Conservation (phyloP, 2,113 vertebrate genomes). For the Ciconia boyciana region DNA sequence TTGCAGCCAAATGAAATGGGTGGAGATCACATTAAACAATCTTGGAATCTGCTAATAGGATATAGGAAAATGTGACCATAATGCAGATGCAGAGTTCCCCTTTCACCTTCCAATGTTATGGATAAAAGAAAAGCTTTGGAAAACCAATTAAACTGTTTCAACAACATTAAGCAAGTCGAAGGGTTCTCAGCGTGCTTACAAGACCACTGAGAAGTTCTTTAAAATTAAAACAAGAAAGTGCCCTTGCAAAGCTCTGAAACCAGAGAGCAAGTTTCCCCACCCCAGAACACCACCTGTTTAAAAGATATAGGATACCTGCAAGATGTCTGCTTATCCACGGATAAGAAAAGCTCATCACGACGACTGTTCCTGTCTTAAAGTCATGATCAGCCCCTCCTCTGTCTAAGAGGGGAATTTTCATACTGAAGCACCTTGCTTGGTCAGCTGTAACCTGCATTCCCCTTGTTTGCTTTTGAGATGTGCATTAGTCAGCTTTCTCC, state of each 20-base stretch:
- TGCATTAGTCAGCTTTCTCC: conserved; percentile 52
- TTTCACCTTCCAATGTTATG: conserved; percentile 62
- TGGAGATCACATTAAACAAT: conserved; percentile 75
- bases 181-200: neutral
- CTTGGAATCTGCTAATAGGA: conserved; percentile 79
- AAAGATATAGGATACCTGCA: neutral
- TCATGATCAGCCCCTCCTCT: neutral
- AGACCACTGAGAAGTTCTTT: neutral
- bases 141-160: conserved; percentile 58
- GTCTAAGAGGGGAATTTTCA: neutral
- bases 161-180: conserved; percentile 19
- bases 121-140: conserved; percentile 55
- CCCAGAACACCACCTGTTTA: conserved; percentile 5
- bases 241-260: neutral
- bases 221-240: neutral
- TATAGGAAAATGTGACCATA: conserved; percentile 77
- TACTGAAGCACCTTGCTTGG: neutral
- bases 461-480: conserved; percentile 30
- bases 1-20: conserved; percentile 78
- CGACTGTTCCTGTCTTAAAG: neutral
- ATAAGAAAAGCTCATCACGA: conserved; percentile 8
- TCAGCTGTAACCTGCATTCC: conserved; percentile 11
- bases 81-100: conserved; percentile 65
- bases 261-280: neutral
- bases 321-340: neutral